Evolutionary conservation across 2,797 vertebrate species (phyloP).

Genomic region (Galago senegalensis): DNA sequence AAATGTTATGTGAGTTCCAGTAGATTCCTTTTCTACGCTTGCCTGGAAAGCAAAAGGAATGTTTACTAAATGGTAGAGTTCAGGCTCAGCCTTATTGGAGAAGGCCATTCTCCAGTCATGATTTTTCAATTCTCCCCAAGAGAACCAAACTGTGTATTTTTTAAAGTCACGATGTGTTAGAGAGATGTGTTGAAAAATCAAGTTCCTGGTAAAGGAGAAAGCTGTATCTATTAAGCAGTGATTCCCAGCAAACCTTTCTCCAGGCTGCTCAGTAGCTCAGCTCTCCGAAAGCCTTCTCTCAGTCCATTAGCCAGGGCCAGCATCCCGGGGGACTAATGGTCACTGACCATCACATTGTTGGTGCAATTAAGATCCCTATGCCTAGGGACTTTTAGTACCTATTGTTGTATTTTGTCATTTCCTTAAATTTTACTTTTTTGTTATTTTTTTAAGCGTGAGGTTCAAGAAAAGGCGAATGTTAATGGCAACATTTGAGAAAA

Average conservation of each 20-base stretch:
- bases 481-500: slow-evolving; percentile 77
- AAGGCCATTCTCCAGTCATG: background rate
- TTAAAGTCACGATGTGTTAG: background rate
- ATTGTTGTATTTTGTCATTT: slow-evolving; percentile 73
- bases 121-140: background rate
- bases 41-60: background rate
- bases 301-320: slow-evolving; percentile 14
- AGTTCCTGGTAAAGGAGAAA: slow-evolving; percentile 65
- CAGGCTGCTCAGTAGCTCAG: background rate
- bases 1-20: background rate
- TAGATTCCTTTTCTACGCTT: background rate
- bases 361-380: slow-evolving; percentile 34
- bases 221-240: slow-evolving; percentile 21
- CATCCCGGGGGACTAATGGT: slow-evolving; percentile 1
- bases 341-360: slow-evolving; percentile 46
- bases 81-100: background rate
- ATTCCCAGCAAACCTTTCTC: slow-evolving; percentile 61
- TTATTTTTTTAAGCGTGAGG: slow-evolving; percentile 71
- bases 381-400: slow-evolving; percentile 53
- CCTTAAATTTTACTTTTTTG: slow-evolving; percentile 68
- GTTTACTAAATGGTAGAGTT: background rate
- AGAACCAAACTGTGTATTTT: background rate
- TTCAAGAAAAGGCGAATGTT: slow-evolving; percentile 83
- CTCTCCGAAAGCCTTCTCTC: slow-evolving; percentile 50
- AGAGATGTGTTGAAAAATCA: slow-evolving; percentile 56